Percentiles rank a stretch among this genome's conserved stretches.
phyloP scores from a whole-genome alignment of 2,113 vertebrate genomes.

The Dasyornis broadbenti region DNA sequence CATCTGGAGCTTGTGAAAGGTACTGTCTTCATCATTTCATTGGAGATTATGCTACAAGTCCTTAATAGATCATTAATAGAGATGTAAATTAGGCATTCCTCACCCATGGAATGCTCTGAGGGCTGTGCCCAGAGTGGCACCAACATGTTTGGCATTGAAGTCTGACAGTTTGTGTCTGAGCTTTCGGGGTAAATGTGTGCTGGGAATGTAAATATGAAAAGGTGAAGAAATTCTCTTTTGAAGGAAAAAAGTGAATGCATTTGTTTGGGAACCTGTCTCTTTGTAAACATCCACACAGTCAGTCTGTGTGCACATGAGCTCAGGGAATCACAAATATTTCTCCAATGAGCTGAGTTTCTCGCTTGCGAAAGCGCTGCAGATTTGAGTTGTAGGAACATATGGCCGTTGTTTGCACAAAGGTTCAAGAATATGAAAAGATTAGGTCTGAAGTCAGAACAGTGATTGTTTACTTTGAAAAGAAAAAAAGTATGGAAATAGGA shows the following conservation, averaged over 20 bases:
- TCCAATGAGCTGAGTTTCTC: neutral
- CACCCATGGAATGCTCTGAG: neutral
- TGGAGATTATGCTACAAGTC: neutral
- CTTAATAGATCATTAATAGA: neutral
- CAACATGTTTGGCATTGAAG: neutral
- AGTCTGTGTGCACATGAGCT: neutral
- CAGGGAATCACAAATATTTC: neutral
- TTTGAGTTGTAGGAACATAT: neutral
- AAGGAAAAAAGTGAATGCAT: neutral
- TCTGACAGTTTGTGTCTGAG: neutral
- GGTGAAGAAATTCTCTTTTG: neutral
- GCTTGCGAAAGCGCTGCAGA: neutral
- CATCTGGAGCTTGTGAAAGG: neutral
- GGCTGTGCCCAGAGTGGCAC: neutral
- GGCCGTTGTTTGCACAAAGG: neutral
- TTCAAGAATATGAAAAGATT: neutral
- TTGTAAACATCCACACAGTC: neutral
- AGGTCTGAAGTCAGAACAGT: neutral
- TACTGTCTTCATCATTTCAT: neutral
- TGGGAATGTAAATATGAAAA: conserved; percentile 13
- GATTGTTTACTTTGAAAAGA: neutral
- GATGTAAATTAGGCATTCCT: neutral
- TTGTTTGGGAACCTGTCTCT: neutral
- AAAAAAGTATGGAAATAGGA: neutral
- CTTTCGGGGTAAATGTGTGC: neutral